Base-by-base conservation (phyloP, 2,113 vertebrate genomes). In the Phrynosoma blainvillii region DNA sequence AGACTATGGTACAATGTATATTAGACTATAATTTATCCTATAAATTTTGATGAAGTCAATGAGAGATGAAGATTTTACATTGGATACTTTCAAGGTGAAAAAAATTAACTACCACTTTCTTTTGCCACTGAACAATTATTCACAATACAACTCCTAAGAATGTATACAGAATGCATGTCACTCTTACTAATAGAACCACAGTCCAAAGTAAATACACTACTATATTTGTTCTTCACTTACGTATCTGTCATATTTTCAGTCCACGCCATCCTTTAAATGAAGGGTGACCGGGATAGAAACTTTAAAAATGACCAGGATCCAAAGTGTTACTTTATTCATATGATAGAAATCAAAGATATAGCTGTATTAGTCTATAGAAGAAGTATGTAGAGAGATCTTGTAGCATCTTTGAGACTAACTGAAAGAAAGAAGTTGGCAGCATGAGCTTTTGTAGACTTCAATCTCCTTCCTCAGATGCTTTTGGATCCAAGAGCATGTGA, bases 31-130 rank as follows among this genome's bases (percentile, higher is more conserved):
- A 92, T 90, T 52, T 94, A 56, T 20, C 9, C 36, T 88, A 83
- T 90, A n/a, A 89, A 74, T 73, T 91, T 81, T 68, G 47, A 4
- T 76, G 89, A 92, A 89, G 73, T 30, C 27, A 10, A 25, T 47
- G 30, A 13, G 65, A 79, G 30, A 36, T 73, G 91, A 66, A 21
- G 36, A 70, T 91, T 90, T 11, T 27, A 27, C 3, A 85, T 91
- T 73, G 84, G 91, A 92, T 84, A 36, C 14, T 74, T 90, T 79
- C 83, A 89, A 82, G 83, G 93, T 30, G 89, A 87, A 86, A 75
- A 47, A 70, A 87, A 27, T 52, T n/a, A 54, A 84, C 84, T 87
- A 86, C 59, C 74, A 86, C 89, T 88, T 89, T 27, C 89, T 86
- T 84, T 13, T 7, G 12, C 11, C 65, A 18, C 30, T 36, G 32